These are phyloP conservation scores for Amphiduros pacificus DNA, from an alignment of 2,888 invertebrate genomes.

Conservation along the genomic window DNA sequence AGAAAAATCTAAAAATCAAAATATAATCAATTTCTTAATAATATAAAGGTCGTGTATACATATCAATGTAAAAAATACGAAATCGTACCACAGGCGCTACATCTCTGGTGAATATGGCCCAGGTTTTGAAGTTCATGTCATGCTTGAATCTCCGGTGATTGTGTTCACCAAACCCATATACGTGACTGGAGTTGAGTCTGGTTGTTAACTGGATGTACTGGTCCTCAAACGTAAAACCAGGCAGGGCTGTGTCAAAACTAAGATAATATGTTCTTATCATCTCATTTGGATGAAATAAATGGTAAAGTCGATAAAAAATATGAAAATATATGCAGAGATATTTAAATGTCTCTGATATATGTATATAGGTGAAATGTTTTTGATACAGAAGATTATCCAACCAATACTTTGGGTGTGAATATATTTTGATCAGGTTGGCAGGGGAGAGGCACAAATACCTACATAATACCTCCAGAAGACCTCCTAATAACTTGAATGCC, in stretches of 20 bases:
- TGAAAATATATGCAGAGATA: no score
- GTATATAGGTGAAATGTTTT: no score
- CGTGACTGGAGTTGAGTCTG: conserved; percentile 33
- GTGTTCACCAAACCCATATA: conserved; percentile 53
- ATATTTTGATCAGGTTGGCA: no score
- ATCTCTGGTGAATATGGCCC: conserved; percentile 50
- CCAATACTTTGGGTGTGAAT: no score
- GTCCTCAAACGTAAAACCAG: conserved; percentile 38
- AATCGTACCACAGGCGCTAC: conserved; percentile 38
- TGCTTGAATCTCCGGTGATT: conserved; percentile 41
- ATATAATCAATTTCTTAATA: background rate
- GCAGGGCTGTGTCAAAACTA: conserved; percentile 39
- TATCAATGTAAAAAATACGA: no score
- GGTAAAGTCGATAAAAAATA: no score
- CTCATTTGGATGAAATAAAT: no score
- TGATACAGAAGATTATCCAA: no score
- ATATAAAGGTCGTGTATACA: background rate
- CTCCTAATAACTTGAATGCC: conserved; percentile 35
- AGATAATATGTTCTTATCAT: no score
- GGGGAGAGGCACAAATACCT: conserved; percentile 17
- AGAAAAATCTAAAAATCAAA: no score
- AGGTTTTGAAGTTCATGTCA: conserved; percentile 46
- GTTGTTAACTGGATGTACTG: conserved; percentile 48
- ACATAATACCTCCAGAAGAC: conserved; percentile 34
- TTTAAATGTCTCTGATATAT: no score